These are phyloP conservation scores for Euzophera pinguis DNA, from an alignment of 2,888 invertebrate genomes.

Conservation along the genomic window DNA sequence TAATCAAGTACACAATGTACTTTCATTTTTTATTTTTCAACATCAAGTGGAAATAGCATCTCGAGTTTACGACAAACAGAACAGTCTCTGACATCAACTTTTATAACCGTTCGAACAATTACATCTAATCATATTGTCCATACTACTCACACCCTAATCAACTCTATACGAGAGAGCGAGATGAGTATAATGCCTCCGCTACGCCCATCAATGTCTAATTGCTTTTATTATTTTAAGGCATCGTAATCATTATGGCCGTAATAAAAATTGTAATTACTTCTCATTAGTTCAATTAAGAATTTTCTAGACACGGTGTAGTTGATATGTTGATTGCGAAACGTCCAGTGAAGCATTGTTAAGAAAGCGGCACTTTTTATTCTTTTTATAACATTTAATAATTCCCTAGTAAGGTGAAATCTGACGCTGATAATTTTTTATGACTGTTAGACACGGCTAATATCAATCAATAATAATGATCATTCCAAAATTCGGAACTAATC, in stretches of 20 bases:
- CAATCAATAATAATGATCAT: constrained; percentile 72
- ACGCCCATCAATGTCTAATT: constrained; percentile 77
- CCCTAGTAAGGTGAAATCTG: constrained; percentile 58
- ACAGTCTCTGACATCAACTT: constrained; percentile 74
- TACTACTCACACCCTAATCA: constrained; percentile 36
- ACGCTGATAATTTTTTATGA: constrained; percentile 60
- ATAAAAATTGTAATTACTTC: constrained; percentile 80
- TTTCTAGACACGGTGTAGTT: constrained; percentile 76
- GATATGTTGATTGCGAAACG: constrained; percentile 73
- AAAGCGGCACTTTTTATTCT: constrained; percentile 47
- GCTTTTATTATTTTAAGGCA: constrained; percentile 80
- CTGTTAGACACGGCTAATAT: constrained; percentile 70
- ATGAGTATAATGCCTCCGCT: constrained; percentile 53
- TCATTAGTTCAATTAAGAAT: constrained; percentile 80
- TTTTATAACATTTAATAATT: constrained; percentile 39
- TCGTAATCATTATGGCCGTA: constrained; percentile 78
- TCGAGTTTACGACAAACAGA: constrained; percentile 75
- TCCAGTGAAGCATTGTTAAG: constrained; percentile 58
- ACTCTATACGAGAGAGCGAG: constrained; percentile 44
- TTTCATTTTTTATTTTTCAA: constrained; percentile 34
- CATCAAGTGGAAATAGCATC: constrained; percentile 56
- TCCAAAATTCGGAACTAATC: constrained; percentile 72
- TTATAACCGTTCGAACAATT: constrained; percentile 79
- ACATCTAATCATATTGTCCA: constrained; percentile 65
- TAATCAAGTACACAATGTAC: constrained; percentile 22